phyloP scores from a whole-genome alignment of 1,140 invertebrate species.

The Zaprionus taronus region DNA sequence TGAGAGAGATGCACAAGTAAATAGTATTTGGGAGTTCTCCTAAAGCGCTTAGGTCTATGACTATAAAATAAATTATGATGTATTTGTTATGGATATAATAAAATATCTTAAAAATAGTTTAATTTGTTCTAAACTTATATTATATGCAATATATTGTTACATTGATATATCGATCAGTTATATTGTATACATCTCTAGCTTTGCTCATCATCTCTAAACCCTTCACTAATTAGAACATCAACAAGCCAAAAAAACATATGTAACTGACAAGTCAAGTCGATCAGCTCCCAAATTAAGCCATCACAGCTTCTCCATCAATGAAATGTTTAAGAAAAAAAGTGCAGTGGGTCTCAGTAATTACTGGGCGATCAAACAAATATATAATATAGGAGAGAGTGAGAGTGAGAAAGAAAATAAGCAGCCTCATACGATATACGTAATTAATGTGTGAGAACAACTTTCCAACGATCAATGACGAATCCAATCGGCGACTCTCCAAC shows the following conservation, averaged over 20 bases:
- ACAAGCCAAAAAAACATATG: neutral
- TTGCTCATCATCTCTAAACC: too few species aligned
- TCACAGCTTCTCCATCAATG: neutral
- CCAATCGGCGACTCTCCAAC: slow-evolving; percentile 25
- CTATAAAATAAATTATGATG: too few species aligned
- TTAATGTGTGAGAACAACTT: slow-evolving; percentile 78
- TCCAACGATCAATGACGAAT: slow-evolving; percentile 63
- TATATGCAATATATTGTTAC: too few species aligned
- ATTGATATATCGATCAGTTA: too few species aligned
- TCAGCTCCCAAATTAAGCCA: neutral
- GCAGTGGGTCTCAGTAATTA: neutral
- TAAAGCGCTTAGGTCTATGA: too few species aligned
- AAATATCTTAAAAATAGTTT: too few species aligned
- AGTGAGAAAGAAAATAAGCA: slow-evolving; percentile 19
- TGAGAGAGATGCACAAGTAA: neutral
- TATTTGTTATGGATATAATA: too few species aligned
- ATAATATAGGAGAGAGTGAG: neutral
- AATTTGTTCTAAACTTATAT: too few species aligned
- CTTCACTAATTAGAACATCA: neutral
- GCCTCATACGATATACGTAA: slow-evolving; percentile 39
- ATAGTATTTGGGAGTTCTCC: neutral
- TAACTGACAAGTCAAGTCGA: neutral
- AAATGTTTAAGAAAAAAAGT: neutral
- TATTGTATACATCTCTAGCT: too few species aligned
- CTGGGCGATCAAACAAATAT: neutral